Base-by-base conservation (phyloP, 2,797 vertebrate genomes). In the Enteromius paludinosus region DNA sequence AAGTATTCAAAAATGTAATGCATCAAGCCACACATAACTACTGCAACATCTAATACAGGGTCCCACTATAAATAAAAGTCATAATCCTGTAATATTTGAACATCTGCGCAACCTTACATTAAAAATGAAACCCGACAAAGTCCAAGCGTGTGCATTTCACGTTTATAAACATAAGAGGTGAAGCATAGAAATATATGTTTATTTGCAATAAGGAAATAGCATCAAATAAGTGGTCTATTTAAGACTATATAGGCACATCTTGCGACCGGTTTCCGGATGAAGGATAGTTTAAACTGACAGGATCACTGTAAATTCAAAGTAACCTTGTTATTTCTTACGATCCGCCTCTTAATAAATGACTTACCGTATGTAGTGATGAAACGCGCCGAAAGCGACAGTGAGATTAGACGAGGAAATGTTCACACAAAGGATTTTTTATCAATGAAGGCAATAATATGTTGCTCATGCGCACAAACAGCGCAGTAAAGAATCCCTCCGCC, bases 401-500 rank as follows among this genome's bases (percentile, higher is more conserved):
- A 65, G 25, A 45, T 38, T 54, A 75, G 54, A 59, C 41, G 64
- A 79, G 15, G 18, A 65, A 68, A 70, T 10, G 43, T 25, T 30
- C 61, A 54, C 70, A 78, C 64, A 68, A 68, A 45, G 56, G 15
- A 65, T 65, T 43, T 70, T 49, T 61, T 72, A 38, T 72, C 45
- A 82, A 35, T 78, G 38, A 62, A 75, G 38, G 79, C 18, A 38
- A 41, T 18, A 45, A 59, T 56, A 30, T 23, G 30, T 62, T 49
- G 83, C 82, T 49, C 87, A 88, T 88, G 87, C 87, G 81, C 78
- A 85, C 43, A 28, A 70, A 23, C 3, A 35, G 5, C 23, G 5
- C n/a, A 18, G 23, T 23, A 30, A 25, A 23, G 8, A 12, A 64
- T 65, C 11, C 78, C 45, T 62, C 81, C 78, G 47, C 81, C 87